These are phyloP conservation scores for Erynnis tages DNA, from an alignment of 2,888 invertebrate genomes.

Conservation along the genomic window DNA sequence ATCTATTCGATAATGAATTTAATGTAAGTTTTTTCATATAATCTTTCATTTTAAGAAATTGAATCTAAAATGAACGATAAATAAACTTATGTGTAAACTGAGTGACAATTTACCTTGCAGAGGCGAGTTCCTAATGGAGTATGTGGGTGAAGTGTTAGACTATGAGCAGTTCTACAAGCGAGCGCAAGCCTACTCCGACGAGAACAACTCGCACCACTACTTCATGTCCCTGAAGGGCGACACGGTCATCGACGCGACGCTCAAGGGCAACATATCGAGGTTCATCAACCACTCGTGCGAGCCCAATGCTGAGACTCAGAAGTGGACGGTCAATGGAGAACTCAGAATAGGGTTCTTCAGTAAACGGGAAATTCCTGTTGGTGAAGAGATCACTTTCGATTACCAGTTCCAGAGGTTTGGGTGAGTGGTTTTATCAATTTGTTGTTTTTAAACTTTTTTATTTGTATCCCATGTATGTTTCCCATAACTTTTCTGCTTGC, in stretches of 20 bases:
- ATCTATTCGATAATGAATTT: too few species aligned
- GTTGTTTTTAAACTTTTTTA: too few species aligned
- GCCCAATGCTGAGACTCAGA: slow-evolving; percentile 99
- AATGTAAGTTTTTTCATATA: too few species aligned
- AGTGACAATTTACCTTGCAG: slow-evolving; percentile 74
- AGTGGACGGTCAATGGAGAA: slow-evolving; percentile 97
- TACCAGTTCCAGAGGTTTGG: slow-evolving; percentile 99
- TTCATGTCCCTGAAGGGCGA: slow-evolving; percentile 98
- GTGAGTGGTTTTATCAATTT: too few species aligned
- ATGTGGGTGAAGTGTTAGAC: slow-evolving; percentile 98
- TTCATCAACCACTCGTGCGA: slow-evolving; percentile 99
- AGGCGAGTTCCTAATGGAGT: slow-evolving; percentile 98
- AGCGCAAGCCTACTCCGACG: slow-evolving; percentile 93
- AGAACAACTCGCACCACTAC: slow-evolving; percentile 96
- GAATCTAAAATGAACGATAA: too few species aligned
- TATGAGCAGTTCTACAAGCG: slow-evolving; percentile 94
- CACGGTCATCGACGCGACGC: slow-evolving; percentile 94
- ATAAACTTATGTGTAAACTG: too few species aligned
- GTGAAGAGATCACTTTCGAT: slow-evolving; percentile 99
- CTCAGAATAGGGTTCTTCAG: slow-evolving; percentile 98
- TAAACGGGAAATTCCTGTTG: slow-evolving; percentile 88
- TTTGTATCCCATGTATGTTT: too few species aligned
- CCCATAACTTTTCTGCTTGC: too few species aligned
- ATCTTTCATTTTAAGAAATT: too few species aligned
- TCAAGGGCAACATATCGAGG: slow-evolving; percentile 96